Evolutionary conservation across 2,888 invertebrate genomes (phyloP).

Genomic region (Apocheima hispidaria): DNA sequence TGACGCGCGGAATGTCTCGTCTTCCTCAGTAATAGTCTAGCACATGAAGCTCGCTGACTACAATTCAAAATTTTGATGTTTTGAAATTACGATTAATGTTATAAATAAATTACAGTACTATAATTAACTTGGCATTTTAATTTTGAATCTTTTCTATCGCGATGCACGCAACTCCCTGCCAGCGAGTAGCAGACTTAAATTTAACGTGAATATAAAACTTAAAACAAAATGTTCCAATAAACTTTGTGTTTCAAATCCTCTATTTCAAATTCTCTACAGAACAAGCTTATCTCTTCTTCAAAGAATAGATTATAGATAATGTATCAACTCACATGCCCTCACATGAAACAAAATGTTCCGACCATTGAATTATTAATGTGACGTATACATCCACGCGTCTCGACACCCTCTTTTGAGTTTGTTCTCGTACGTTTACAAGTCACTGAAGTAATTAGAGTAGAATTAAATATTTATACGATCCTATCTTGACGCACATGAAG

Average conservation of each 20-base stretch:
- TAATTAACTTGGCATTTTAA: too few relatives aligned
- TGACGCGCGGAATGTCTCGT: too few relatives aligned
- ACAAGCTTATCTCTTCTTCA: not conserved
- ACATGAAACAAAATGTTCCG: constrained; percentile 28
- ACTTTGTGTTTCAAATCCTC: not conserved
- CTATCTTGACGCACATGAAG: constrained; percentile 5
- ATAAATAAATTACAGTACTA: too few relatives aligned
- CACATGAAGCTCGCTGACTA: too few relatives aligned
- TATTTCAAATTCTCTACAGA: not conserved
- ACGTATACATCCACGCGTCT: constrained; percentile 52
- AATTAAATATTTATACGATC: constrained; percentile 54
- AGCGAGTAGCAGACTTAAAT: too few relatives aligned
- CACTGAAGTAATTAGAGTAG: constrained; percentile 54
- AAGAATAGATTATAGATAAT: not conserved
- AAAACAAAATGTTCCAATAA: too few relatives aligned
- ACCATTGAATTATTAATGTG: constrained; percentile 55
- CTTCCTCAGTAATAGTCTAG: too few relatives aligned
- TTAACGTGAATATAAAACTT: too few relatives aligned
- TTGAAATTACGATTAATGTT: too few relatives aligned
- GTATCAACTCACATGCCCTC: constrained; percentile 14
- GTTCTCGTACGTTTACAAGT: constrained; percentile 51
- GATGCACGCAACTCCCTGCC: too few relatives aligned
- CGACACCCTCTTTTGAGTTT: constrained; percentile 58
- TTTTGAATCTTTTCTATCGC: too few relatives aligned
- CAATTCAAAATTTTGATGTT: too few relatives aligned